These are phyloP conservation scores for Gymnarchus niloticus DNA, from an alignment of 2,113 vertebrate species.

Conservation along the genomic window DNA sequence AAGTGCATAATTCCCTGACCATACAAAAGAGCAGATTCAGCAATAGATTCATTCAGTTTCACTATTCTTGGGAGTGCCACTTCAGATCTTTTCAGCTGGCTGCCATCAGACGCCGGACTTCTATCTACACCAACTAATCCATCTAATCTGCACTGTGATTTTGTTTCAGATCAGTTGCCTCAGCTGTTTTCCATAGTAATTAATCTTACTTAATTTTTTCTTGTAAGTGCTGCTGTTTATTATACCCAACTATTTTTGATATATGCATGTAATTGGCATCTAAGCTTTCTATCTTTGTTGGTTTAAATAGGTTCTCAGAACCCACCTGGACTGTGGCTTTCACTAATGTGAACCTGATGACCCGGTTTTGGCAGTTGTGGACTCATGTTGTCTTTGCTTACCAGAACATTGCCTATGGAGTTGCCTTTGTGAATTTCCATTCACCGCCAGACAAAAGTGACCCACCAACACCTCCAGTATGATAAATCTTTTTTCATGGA, in stretches of 20 bases:
- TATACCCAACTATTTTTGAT: not conserved
- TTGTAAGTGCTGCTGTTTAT: not conserved
- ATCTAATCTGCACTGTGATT: too few species aligned
- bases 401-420: slow-evolving; percentile 74
- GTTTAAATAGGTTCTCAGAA: not conserved
- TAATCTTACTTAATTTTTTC: too few species aligned
- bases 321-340: not conserved
- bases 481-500: slow-evolving; percentile 33
- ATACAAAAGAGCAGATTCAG: too few species aligned
- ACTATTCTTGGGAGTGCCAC: too few species aligned
- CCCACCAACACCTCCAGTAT: slow-evolving; percentile 62
- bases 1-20: too few species aligned
- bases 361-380: not conserved
- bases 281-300: not conserved
- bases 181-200: not conserved
- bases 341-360: not conserved
- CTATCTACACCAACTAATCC: too few species aligned
- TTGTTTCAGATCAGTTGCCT: not conserved
- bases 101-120: too few species aligned
- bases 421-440: slow-evolving; percentile 78
- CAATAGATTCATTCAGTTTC: too few species aligned
- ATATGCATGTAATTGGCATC: not conserved
- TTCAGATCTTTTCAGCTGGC: too few species aligned
- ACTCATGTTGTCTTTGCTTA: slow-evolving; percentile 22
- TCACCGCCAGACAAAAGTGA: slow-evolving; percentile 74